Conservation (phyloP, 2,113 vertebrate genomes). For the Diphyllodes magnificus region DNA sequence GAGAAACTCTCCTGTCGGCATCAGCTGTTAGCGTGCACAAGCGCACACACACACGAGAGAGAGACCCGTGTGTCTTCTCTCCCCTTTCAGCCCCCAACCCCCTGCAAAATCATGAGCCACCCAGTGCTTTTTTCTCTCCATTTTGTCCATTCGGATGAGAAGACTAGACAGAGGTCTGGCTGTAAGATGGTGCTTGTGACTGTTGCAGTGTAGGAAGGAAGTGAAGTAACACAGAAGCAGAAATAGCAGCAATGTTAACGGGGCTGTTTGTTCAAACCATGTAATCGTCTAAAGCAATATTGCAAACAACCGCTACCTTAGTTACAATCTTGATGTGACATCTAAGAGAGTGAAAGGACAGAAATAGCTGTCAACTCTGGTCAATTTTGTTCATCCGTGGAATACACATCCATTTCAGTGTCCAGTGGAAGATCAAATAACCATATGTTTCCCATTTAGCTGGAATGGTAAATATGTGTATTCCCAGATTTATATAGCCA, state of each 20-base stretch:
- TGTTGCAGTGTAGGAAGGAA: constrained; percentile 16
- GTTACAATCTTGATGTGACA: background rate
- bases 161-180: background rate
- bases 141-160: background rate
- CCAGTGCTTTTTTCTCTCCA: accelerated
- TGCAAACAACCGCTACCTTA: background rate
- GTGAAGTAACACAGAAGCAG: background rate
- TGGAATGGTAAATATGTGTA: background rate
- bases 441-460: background rate
- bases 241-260: constrained; percentile 20
- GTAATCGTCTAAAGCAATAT: background rate
- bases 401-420: background rate
- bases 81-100: too few species aligned
- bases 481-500: background rate
- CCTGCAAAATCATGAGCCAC: background rate
- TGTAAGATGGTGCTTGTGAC: background rate
- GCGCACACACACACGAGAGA: too few species aligned
- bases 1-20: background rate
- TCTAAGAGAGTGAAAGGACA: background rate
- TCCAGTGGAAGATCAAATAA: background rate
- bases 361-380: background rate
- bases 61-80: background rate
- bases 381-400: background rate
- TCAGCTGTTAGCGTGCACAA: accelerated
- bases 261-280: constrained; percentile 12